Percentiles rank a stretch among this genome's conserved stretches.
Evolutionary conservation across 1,140 invertebrate species (phyloP).

Genomic region (Hycleus phaleratus): DNA sequence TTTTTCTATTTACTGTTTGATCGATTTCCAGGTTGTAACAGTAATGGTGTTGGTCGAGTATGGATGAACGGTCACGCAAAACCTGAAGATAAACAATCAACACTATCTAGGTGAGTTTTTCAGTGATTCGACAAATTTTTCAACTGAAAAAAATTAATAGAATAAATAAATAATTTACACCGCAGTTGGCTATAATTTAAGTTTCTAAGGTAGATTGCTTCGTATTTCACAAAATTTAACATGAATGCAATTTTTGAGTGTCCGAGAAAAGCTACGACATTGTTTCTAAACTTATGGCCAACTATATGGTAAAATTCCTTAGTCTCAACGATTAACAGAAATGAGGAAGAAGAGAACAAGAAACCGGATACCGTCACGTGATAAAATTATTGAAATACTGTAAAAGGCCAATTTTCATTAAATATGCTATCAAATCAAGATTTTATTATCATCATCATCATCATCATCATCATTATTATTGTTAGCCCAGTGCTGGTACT

Average conservation of each 20-base stretch:
- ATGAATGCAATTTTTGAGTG: not conserved
- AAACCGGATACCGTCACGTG: conserved; percentile 11
- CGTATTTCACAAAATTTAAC: not conserved
- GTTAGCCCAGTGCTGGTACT: too few relatives aligned
- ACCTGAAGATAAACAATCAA: conserved; percentile 42
- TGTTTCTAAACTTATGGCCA: not conserved
- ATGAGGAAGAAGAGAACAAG: not conserved
- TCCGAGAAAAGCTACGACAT: not conserved
- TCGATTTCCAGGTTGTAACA: conserved; percentile 30
- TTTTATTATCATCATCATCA: too few relatives aligned
- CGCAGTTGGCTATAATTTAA: too few relatives aligned
- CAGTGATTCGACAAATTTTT: too few relatives aligned
- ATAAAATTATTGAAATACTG: not conserved
- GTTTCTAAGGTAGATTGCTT: too few relatives aligned
- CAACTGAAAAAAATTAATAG: too few relatives aligned
- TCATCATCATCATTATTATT: too few relatives aligned
- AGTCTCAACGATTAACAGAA: too few relatives aligned
- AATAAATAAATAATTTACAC: too few relatives aligned
- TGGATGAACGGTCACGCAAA: conserved; percentile 42
- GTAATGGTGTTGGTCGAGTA: conserved; percentile 35
- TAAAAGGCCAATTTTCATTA: too few relatives aligned
- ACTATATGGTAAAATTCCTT: too few relatives aligned
- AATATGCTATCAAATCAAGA: too few relatives aligned
- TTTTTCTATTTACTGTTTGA: not conserved
- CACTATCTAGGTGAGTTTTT: conserved; percentile 38